Evolutionary conservation across 2,113 vertebrate genomes (phyloP).

Genomic region (Rhea pennata): DNA sequence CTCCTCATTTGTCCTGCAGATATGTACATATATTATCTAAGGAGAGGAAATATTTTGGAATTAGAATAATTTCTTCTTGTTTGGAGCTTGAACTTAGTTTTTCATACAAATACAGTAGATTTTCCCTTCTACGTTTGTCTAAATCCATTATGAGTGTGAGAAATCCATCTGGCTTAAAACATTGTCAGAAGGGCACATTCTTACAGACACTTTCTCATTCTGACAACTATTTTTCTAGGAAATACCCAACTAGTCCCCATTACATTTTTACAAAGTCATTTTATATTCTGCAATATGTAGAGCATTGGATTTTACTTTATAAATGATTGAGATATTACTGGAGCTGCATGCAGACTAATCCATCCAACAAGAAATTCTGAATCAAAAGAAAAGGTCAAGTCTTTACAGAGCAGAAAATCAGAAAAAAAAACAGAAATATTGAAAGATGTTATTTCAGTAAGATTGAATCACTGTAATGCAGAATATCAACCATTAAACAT

Average conservation of each 20-base stretch:
- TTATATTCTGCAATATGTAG: not conserved
- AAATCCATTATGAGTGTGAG: not conserved
- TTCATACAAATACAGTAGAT: not conserved
- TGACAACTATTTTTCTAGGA: not conserved
- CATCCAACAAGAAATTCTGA: not conserved
- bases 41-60: conserved; percentile 1
- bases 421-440: not conserved
- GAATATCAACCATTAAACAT: not conserved
- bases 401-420: not conserved
- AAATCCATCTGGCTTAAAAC: not conserved
- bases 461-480: not conserved
- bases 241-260: not conserved
- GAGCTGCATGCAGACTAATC: not conserved
- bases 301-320: not conserved
- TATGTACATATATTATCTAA: not conserved
- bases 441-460: not conserved
- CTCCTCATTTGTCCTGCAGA: not conserved
- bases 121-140: conserved; percentile 12
- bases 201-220: not conserved
- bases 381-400: not conserved
- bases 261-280: not conserved
- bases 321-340: not conserved
- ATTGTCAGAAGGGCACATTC: not conserved
- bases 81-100: not conserved
- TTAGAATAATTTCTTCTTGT: not conserved